Conservation (phyloP, 2,797 vertebrate species). For the Etheostoma perlongum region DNA sequence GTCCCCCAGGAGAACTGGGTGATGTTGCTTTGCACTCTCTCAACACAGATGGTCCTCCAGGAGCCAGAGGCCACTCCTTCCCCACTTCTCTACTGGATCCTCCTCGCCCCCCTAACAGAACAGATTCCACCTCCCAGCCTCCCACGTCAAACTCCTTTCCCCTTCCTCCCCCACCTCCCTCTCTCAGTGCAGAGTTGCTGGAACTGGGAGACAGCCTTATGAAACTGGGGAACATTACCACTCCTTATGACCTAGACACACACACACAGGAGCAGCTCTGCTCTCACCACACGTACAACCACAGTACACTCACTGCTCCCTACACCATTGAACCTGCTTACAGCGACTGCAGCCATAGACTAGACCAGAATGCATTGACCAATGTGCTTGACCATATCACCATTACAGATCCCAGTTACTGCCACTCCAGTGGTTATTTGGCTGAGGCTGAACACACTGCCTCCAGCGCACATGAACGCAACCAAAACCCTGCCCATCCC, state of each 20-base stretch:
- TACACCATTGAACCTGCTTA: slow-evolving; percentile 56
- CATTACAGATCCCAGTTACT: slow-evolving; percentile 64
- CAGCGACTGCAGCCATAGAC: slow-evolving; percentile 67
- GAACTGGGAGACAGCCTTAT: slow-evolving; percentile 95
- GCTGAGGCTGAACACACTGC: slow-evolving; percentile 64
- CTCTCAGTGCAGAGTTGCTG: slow-evolving; percentile 95
- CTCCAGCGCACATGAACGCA: slow-evolving; percentile 52
- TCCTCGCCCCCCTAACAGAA: slow-evolving; percentile 86
- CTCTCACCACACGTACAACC: slow-evolving; percentile 65
- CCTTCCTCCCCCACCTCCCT: slow-evolving; percentile 86
- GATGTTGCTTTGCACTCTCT: slow-evolving; percentile 86
- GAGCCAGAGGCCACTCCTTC: slow-evolving; percentile 92
- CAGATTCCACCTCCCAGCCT: slow-evolving; percentile 76
- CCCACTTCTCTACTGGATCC: slow-evolving; percentile 88
- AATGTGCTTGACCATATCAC: slow-evolving; percentile 62
- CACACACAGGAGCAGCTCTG: slow-evolving; percentile 65
- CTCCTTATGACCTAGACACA: slow-evolving; percentile 78
- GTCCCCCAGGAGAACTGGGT: slow-evolving; percentile 69
- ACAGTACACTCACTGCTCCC: slow-evolving; percentile 44
- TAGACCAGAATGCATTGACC: slow-evolving; percentile 45
- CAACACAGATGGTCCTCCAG: slow-evolving; percentile 87
- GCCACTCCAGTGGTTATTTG: slow-evolving; percentile 50
- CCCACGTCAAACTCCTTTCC: slow-evolving; percentile 55
- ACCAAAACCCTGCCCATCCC: slow-evolving; percentile 39
- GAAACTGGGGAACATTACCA: slow-evolving; percentile 88